Evolutionary conservation across 2,888 invertebrate genomes (phyloP).

Genomic region (Meghimatium bilineatum): DNA sequence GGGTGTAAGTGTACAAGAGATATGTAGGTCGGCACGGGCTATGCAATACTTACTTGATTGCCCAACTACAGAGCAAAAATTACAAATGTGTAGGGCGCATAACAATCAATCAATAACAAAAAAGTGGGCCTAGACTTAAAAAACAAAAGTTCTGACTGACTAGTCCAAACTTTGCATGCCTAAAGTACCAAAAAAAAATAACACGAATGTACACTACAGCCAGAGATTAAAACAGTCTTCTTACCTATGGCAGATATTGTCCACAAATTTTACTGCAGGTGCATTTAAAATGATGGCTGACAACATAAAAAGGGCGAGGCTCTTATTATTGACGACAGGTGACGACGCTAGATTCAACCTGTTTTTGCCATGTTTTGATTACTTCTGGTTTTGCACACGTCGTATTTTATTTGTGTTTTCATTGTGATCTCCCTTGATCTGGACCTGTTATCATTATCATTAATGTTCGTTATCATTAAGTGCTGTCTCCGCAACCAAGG

Average conservation of each 20-base stretch:
- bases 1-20: too few relatives aligned
- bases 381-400: conserved; percentile 15
- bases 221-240: not conserved
- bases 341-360: not conserved
- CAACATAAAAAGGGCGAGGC: not conserved
- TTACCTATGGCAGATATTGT: not conserved
- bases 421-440: conserved; percentile 24
- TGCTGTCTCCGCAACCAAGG: too few relatives aligned
- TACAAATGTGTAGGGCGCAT: too few relatives aligned
- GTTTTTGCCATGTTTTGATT: not conserved
- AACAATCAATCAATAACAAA: too few relatives aligned
- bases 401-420: conserved; percentile 14
- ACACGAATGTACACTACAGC: not conserved
- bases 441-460: too few relatives aligned
- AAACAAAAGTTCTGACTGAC: too few relatives aligned
- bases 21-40: too few relatives aligned
- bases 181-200: not conserved
- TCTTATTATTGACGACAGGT: conserved; percentile 20
- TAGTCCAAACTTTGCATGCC: not conserved
- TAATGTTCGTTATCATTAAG: too few relatives aligned
- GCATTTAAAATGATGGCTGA: conserved; percentile 19
- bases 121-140: too few relatives aligned
- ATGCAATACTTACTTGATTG: too few relatives aligned
- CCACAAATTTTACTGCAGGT: not conserved
- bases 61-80: too few relatives aligned